Evolutionary conservation across 2,113 vertebrate genomes (phyloP), one percentile per base, ranked within the genome.

Genomic region (Vulpes lagopus): DNA sequence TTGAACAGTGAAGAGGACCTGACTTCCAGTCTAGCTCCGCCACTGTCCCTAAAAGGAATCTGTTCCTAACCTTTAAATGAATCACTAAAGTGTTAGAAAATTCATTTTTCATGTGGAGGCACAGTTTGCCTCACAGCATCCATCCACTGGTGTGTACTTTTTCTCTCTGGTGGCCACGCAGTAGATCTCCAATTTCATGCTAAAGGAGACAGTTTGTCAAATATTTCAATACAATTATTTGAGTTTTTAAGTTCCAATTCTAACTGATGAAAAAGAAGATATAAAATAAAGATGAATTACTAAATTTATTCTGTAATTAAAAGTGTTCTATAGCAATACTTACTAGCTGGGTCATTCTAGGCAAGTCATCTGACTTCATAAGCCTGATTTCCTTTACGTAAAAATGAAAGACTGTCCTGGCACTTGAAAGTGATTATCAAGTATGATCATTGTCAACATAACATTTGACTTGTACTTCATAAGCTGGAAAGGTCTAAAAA

Each of bases 191-290:
- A 76, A 76, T 57, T 87, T 92, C 32, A 84, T 85, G 76, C 11
- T 22, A 17, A 20, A 9, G 9, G 32, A 87, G 49, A 57, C 7
- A 80, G 16, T 81, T 35, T 65, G 65, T 89, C 57, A 91, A 57
- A 84, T 85, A 95, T 78, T 60, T 76, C 69, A 96, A 93, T 74
- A 96, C 4, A 76, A 23, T 51, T 91, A 69, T 23, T 74, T 16
- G 32, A 74, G 32, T 11, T 57, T 84, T 79, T 51, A 74, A 62
- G 5, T 59, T 93, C 3, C 19, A 91, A 62, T 65, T 76, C 35
- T 80, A 89, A 95, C 43, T 43, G 9, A 80, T 57, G 5, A 38
- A 53, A 79, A 96, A 43, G 12, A 83, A 55, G 7, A n/a, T 12
- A 85, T 51, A 67, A 85, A 49, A 69, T 76, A 84, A 80, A 89